A percentile compares a stretch with the other conserved stretches of the same genome.
phyloP scores from a whole-genome alignment of 2,888 invertebrate genomes.

The Tipula confusa region DNA sequence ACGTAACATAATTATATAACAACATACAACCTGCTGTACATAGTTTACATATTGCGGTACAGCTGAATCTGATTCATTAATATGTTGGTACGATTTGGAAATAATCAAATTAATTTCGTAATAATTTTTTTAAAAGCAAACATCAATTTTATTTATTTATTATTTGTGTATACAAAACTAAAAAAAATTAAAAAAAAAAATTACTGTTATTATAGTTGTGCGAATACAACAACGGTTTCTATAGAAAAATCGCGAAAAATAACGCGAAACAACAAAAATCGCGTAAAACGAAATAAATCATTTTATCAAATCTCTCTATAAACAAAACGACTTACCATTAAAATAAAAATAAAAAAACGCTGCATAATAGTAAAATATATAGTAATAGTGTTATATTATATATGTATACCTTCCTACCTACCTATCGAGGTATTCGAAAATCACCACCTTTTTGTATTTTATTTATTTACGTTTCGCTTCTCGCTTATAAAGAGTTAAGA shows the following conservation, averaged over 20 bases:
- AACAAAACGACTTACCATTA: slow-evolving; percentile 1
- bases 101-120: not conserved
- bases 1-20: not conserved
- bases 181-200: not conserved
- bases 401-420: too few relatives aligned
- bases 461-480: slow-evolving; percentile 6
- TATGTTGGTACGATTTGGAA: not conserved
- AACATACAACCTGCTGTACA: not conserved
- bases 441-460: not conserved
- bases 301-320: slow-evolving; percentile 25
- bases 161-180: not conserved
- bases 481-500: slow-evolving; percentile 14
- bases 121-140: not conserved
- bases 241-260: slow-evolving; percentile 5
- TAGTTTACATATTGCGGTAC: not conserved
- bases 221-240: not conserved
- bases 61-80: not conserved
- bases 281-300: slow-evolving; percentile 20
- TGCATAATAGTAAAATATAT: not conserved
- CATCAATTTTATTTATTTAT: not conserved
- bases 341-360: not conserved
- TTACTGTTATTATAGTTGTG: not conserved
- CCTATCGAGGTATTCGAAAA: not conserved
- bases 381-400: not conserved
- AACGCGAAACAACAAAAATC: slow-evolving; percentile 20